Percentiles rank a stretch among this genome's conserved stretches.
Evolutionary conservation across 2,113 vertebrate genomes (phyloP).

Genomic region (Sander lucioperca): DNA sequence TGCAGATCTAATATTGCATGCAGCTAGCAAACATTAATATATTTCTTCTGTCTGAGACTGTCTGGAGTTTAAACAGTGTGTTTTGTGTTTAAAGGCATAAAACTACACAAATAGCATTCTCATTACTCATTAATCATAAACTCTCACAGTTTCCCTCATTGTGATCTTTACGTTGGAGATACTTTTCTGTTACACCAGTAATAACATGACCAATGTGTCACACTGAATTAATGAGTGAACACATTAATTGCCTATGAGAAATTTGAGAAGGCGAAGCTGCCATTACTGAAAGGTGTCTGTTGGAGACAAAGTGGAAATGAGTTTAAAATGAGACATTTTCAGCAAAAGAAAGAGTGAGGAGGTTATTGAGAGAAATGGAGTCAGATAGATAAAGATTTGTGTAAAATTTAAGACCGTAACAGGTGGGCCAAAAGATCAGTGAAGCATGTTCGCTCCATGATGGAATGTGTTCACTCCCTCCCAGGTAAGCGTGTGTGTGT

Average conservation of each 20-base stretch:
- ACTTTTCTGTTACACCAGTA: not conserved
- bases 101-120: not conserved
- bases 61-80: not conserved
- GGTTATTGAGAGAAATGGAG: not conserved
- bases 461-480: constrained; percentile 72
- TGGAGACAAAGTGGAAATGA: constrained; percentile 6
- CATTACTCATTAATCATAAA: not conserved
- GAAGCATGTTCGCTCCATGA: constrained; percentile 26
- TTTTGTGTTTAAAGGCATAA: not conserved
- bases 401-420: constrained; percentile 29
- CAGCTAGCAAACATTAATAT: not conserved
- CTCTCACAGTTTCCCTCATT: not conserved
- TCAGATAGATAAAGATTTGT: not conserved
- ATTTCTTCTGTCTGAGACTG: not conserved
- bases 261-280: not conserved
- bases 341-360: not conserved
- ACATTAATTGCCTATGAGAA: not conserved
- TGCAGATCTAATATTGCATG: not conserved
- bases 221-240: not conserved
- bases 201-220: not conserved
- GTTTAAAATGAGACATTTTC: not conserved
- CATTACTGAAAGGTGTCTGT: constrained; percentile 2
- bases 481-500: constrained; percentile 37
- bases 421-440: constrained; percentile 49
- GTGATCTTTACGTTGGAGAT: not conserved